Percentiles rank a stretch among this genome's conserved stretches.
These are phyloP conservation scores for Mola mola DNA, from an alignment of 2,113 vertebrate genomes.

Conservation along the genomic window DNA sequence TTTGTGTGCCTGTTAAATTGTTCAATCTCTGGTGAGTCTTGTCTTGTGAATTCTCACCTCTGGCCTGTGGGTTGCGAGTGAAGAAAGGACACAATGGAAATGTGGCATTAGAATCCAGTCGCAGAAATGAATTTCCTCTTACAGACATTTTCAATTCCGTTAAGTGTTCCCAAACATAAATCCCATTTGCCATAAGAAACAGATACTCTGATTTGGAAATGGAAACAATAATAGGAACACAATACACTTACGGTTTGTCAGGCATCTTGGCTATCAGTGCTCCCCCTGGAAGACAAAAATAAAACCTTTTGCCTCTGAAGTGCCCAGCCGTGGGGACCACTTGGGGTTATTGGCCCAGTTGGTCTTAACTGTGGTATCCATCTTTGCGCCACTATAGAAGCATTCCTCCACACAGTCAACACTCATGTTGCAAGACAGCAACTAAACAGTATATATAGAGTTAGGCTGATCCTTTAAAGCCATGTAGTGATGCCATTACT, in stretches of 20 bases:
- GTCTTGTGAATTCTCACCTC: conserved; percentile 69
- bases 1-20: neutral
- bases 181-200: conserved; percentile 1
- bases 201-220: conserved; percentile 17
- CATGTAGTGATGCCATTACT: neutral
- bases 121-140: neutral
- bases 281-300: conserved; percentile 79
- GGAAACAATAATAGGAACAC: conserved; percentile 52
- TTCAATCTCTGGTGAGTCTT: neutral
- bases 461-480: neutral
- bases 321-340: conserved; percentile 35
- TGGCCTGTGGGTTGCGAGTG: conserved; percentile 52
- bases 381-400: conserved; percentile 33
- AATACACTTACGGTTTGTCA: conserved; percentile 77
- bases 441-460: neutral
- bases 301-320: conserved; percentile 59
- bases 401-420: conserved; percentile 1
- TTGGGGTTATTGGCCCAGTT: conserved; percentile 10
- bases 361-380: conserved; percentile 42
- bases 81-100: neutral
- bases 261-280: conserved; percentile 75
- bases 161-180: conserved; percentile 40
- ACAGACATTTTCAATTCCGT: neutral
- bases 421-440: conserved; percentile 24
- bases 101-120: neutral